A percentile compares a stretch with the other conserved stretches of the same genome.
phyloP scores from a whole-genome alignment of 2,797 vertebrate species.

The Momotus momota region DNA sequence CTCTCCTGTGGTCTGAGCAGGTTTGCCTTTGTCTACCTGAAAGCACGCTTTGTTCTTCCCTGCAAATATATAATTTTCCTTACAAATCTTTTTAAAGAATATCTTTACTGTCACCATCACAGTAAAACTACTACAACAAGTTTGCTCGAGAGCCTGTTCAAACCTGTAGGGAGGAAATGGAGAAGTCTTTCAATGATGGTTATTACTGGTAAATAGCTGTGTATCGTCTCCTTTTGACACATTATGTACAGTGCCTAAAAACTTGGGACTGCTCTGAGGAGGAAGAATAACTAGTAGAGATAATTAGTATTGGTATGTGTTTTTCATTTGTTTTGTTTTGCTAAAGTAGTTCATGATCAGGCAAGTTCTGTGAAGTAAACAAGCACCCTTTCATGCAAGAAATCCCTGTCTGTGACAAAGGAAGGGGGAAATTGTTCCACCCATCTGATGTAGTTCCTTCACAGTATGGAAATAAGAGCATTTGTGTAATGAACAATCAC shows the following conservation, averaged over 20 bases:
- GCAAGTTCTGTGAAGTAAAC: constrained; percentile 38
- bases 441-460: constrained; percentile 36
- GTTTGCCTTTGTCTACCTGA: background rate
- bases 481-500: background rate
- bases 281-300: constrained; percentile 39
- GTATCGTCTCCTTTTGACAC: background rate
- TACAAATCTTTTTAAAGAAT: constrained; percentile 22
- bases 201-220: constrained; percentile 28
- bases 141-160: constrained; percentile 28
- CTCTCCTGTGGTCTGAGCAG: constrained; percentile 17
- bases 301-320: constrained; percentile 37
- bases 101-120: background rate
- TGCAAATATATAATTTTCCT: constrained; percentile 42
- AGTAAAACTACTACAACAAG: background rate
- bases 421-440: constrained; percentile 13
- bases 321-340: constrained; percentile 63
- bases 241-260: constrained; percentile 1
- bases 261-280: background rate
- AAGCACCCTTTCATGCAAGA: background rate
- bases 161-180: constrained; percentile 39
- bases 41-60: background rate
- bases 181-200: background rate
- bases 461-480: constrained; percentile 31
- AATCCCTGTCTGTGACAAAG: constrained; percentile 5
- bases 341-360: constrained; percentile 58